Conservation (phyloP, 92 coral and sea anemone genomes). For the Parazoanthus darwini region DNA sequence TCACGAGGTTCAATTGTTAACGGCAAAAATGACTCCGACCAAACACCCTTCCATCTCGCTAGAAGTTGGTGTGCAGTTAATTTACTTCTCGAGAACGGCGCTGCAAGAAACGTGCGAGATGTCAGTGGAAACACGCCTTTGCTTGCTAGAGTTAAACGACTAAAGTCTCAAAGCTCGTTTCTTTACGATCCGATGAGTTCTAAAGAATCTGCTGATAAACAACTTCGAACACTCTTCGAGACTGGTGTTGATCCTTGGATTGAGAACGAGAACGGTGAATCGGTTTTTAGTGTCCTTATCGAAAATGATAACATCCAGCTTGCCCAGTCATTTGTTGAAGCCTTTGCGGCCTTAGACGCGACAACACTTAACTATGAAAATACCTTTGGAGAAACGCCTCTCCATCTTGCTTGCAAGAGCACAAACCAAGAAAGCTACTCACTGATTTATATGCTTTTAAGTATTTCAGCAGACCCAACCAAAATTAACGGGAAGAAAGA, state of each 20-base stretch:
- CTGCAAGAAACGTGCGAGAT: neutral
- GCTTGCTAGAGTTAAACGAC: neutral
- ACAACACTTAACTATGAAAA: neutral
- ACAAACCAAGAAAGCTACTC: neutral
- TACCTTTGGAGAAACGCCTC: neutral
- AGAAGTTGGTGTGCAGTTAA: neutral
- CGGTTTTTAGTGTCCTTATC: neutral
- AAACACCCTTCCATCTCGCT: conserved; percentile 9
- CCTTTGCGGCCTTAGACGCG: neutral
- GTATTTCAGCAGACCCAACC: neutral
- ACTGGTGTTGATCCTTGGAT: neutral
- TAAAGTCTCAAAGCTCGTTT: neutral
- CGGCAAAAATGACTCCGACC: neutral
- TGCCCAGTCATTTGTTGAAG: neutral
- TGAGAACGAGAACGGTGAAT: neutral
- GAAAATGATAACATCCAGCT: neutral
- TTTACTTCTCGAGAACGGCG: neutral
- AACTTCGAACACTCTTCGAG: conserved; percentile 1
- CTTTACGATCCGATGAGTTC: neutral
- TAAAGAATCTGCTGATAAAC: neutral
- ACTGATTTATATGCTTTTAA: neutral
- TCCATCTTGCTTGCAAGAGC: conserved; percentile 10
- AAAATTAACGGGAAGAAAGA: neutral
- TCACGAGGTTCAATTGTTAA: neutral
- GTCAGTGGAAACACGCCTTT: neutral